Percentiles rank a stretch among this genome's conserved stretches.
Conservation (phyloP, 2,113 vertebrate species). For the Raphicerus campestris region DNA sequence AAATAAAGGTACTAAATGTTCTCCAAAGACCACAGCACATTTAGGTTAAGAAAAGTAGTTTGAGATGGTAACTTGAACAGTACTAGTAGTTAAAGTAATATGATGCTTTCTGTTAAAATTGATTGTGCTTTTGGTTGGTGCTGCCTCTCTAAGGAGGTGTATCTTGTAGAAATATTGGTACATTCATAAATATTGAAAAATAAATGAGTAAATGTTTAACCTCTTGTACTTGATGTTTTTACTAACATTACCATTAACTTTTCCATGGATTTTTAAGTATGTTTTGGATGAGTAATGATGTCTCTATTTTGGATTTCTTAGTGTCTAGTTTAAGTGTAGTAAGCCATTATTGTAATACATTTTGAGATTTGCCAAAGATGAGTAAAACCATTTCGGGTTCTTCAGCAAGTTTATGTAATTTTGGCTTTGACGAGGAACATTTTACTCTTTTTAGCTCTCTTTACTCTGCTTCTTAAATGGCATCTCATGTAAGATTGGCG, state of each 20-base stretch:
- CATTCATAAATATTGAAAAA: neutral
- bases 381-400: neutral
- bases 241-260: neutral
- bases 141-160: neutral
- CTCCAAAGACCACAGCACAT: neutral
- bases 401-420: neutral
- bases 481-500: neutral
- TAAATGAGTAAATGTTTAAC: neutral
- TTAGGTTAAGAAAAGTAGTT: neutral
- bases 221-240: neutral
- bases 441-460: neutral
- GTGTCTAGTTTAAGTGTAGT: neutral
- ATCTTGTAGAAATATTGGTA: neutral
- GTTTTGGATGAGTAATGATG: neutral
- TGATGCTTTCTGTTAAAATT: neutral
- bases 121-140: neutral
- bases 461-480: constrained; percentile 14
- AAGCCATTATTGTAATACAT: neutral
- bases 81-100: neutral
- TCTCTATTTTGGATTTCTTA: neutral
- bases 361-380: neutral
- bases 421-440: neutral
- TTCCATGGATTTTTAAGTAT: neutral
- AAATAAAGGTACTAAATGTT: neutral
- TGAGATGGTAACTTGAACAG: neutral